Evolutionary conservation across 1,140 invertebrate genomes (phyloP).

Genomic region (Cephus cinctus): DNA sequence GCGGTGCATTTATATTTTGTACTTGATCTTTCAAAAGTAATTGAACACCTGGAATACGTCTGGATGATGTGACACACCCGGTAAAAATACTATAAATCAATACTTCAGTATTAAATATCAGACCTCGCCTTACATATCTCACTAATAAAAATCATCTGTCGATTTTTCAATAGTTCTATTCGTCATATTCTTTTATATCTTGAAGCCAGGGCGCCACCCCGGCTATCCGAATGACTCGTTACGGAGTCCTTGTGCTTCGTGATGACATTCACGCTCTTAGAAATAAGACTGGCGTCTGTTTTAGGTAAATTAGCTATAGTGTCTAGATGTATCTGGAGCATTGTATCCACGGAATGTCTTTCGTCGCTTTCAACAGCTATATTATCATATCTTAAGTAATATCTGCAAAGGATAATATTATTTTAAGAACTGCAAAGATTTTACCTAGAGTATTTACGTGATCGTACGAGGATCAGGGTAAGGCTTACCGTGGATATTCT

Average conservation of each 20-base stretch:
- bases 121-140: too few species aligned
- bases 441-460: too few species aligned
- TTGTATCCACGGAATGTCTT: constrained; percentile 29
- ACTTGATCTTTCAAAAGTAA: too few species aligned
- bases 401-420: constrained; percentile 30
- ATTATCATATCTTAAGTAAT: constrained; percentile 36
- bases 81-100: too few species aligned
- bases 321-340: constrained; percentile 31
- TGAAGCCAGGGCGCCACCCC: constrained; percentile 64
- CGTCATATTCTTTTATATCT: too few species aligned
- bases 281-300: constrained; percentile 26
- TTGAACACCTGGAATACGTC: too few species aligned
- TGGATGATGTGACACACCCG: too few species aligned
- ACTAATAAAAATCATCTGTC: too few species aligned
- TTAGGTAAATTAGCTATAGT: constrained; percentile 25
- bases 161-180: too few species aligned
- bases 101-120: too few species aligned
- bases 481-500: constrained; percentile 46
- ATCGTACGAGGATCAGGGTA: neutral
- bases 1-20: too few species aligned
- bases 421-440: constrained; percentile 10
- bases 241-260: constrained; percentile 53
- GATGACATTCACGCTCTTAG: constrained; percentile 55
- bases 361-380: constrained; percentile 42
- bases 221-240: constrained; percentile 62